A percentile compares a stretch with the other conserved stretches of the same genome.
phyloP scores from a whole-genome alignment of 2,888 invertebrate species.

The Lydus trimaculatus region DNA sequence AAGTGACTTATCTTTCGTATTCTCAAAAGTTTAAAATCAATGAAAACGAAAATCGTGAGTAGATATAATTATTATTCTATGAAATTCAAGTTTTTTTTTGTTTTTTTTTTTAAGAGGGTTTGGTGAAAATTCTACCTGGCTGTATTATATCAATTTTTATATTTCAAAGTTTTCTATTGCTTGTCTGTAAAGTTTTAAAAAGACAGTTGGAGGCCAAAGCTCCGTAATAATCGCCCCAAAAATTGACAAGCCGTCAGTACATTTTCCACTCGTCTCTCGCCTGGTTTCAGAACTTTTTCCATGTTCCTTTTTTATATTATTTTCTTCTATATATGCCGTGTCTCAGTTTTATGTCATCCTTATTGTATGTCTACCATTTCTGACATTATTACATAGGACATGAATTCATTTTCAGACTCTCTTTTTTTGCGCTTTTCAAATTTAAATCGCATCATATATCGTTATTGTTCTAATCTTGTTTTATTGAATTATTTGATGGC shows the following conservation, averaged over 20 bases:
- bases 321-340: constrained; percentile 17
- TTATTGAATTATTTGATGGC: background rate
- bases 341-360: constrained; percentile 14
- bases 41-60: too few relatives aligned
- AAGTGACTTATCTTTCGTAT: background rate
- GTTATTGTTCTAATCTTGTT: background rate
- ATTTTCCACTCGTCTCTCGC: background rate
- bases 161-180: constrained; percentile 14
- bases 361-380: constrained; percentile 27
- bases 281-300: background rate
- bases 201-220: constrained; percentile 20
- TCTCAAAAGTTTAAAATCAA: background rate
- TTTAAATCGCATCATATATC: background rate
- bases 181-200: constrained; percentile 19
- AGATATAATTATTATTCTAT: too few relatives aligned
- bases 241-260: constrained; percentile 29
- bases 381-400: constrained; percentile 32
- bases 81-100: too few relatives aligned
- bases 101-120: too few relatives aligned
- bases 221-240: constrained; percentile 27
- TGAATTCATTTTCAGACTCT: constrained; percentile 35
- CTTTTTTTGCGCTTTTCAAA: constrained; percentile 26
- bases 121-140: too few relatives aligned
- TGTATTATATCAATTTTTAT: constrained; percentile 4
- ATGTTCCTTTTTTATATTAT: background rate